These are phyloP conservation scores for Xanthia icteritia DNA, from an alignment of 2,888 invertebrate genomes.

Conservation along the genomic window DNA sequence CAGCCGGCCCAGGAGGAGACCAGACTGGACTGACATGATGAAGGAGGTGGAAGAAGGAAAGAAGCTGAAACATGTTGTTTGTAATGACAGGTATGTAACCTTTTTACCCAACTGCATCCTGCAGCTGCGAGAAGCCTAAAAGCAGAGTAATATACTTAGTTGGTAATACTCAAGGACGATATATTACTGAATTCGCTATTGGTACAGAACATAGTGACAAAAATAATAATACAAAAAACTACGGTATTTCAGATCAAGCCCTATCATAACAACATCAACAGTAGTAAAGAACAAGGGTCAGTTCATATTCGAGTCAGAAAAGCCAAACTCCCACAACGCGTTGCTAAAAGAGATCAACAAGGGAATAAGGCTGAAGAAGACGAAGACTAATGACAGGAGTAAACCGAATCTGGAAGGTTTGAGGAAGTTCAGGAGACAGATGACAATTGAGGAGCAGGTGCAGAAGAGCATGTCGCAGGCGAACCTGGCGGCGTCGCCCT, in stretches of 20 bases:
- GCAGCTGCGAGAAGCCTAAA: too few relatives aligned
- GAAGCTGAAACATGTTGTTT: constrained; percentile 95
- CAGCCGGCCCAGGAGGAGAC: constrained; percentile 94
- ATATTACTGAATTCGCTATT: not conserved
- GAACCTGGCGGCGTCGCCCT: constrained; percentile 89
- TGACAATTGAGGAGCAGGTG: constrained; percentile 97
- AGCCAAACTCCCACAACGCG: constrained; percentile 94
- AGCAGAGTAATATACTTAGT: too few relatives aligned
- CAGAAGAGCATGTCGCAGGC: constrained; percentile 95
- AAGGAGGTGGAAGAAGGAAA: constrained; percentile 96
- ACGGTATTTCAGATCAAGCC: constrained; percentile 88
- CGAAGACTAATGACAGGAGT: constrained; percentile 96
- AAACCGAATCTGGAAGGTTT: constrained; percentile 95
- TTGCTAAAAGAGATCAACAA: constrained; percentile 95
- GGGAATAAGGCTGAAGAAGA: constrained; percentile 94
- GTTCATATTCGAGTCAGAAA: constrained; percentile 97
- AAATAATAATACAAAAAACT: not conserved
- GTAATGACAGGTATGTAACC: constrained; percentile 91
- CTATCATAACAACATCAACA: constrained; percentile 90
- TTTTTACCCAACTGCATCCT: not conserved
- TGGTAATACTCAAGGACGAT: too few relatives aligned
- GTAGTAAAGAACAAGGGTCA: constrained; percentile 93
- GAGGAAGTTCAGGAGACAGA: constrained; percentile 96
- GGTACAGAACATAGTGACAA: not conserved
- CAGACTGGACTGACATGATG: constrained; percentile 97